Evolutionary conservation across 2,888 invertebrate species (phyloP), one percentile per base, ranked within the genome.

Genomic region (Ophion ventricosus): DNA sequence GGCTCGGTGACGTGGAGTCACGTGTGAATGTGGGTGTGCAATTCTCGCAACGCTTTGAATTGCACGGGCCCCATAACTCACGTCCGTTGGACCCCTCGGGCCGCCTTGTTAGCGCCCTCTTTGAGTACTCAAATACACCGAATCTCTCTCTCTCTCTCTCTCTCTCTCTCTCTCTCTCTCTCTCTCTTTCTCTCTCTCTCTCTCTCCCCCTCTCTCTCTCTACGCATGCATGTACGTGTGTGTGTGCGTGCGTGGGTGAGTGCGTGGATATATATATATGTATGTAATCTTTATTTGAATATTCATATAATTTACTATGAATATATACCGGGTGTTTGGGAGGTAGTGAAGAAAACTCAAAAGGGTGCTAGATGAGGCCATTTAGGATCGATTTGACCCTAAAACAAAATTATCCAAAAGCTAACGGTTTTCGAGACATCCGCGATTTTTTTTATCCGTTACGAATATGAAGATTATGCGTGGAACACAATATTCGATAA

Each of bases 81-180:
- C 89, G 84, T 85, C 88, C 79, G 88, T 87, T 10, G 88, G 88
- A 88, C 89, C 90, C 89, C 89, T 87, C 88, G 88, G 90, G 89
- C 88, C 90, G 89, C 89, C 92, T 92, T 90, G 92, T 92, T 92
- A 92, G 92, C 91, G 90, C 90, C 89, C 85, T 82, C 84, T 81
- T 75, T 74, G 80, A 73, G 84, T 74, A 80, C 84, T 83, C 77
- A 75, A 82, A 81, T 84, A 77, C n/a, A 72, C 80, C 83, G 72
- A 81, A 81, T 77, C 49, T 56, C 59, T 54, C 43, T 56, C 57
- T 40, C 29, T 56, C 20, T 66, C 57, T 40, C 29, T 56, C 20
- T 66, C 57, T 40, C 29, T 56, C 20, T 66, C 57, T 40, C 29
- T 56, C 20, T 66, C 57, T 40, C 29, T 56, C 20, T 66, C 57